A percentile compares a stretch with the other conserved stretches of the same genome.
Evolutionary conservation across 2,888 invertebrate species (phyloP).

Genomic region (Melanargia galathea): DNA sequence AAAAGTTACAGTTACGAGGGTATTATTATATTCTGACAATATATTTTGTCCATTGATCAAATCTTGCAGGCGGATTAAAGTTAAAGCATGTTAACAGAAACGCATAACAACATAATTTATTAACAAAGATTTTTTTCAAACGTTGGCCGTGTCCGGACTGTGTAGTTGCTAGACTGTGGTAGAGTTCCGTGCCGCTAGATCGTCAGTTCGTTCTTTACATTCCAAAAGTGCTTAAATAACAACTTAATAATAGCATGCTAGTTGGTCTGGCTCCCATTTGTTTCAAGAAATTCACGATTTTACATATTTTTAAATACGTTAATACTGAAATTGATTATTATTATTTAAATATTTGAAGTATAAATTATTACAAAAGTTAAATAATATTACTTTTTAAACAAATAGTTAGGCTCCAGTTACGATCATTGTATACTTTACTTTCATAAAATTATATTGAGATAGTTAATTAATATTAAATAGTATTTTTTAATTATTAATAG

Average conservation of each 20-base stretch:
- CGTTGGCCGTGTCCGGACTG: not conserved
- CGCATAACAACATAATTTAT: too few species aligned
- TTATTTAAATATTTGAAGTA: not conserved
- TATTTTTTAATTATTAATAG: too few species aligned
- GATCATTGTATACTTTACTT: not conserved
- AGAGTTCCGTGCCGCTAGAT: slow-evolving; percentile 40
- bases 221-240: slow-evolving; percentile 42
- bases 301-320: slow-evolving; percentile 21
- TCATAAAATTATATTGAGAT: not conserved
- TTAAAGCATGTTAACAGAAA: too few species aligned
- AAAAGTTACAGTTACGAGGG: too few species aligned
- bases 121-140: too few species aligned
- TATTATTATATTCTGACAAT: too few species aligned
- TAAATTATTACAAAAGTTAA: not conserved
- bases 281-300: slow-evolving; percentile 32
- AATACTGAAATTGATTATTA: slow-evolving; percentile 5
- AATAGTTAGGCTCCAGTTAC: not conserved
- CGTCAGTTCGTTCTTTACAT: slow-evolving; percentile 56
- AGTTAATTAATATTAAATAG: too few species aligned
- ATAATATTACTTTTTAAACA: not conserved
- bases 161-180: not conserved
- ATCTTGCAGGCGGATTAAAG: too few species aligned
- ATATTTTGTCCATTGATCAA: too few species aligned
- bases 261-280: slow-evolving; percentile 49
- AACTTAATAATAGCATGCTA: slow-evolving; percentile 46